Conservation (phyloP, 1,140 invertebrate genomes). For the Chironomus tepperi region DNA sequence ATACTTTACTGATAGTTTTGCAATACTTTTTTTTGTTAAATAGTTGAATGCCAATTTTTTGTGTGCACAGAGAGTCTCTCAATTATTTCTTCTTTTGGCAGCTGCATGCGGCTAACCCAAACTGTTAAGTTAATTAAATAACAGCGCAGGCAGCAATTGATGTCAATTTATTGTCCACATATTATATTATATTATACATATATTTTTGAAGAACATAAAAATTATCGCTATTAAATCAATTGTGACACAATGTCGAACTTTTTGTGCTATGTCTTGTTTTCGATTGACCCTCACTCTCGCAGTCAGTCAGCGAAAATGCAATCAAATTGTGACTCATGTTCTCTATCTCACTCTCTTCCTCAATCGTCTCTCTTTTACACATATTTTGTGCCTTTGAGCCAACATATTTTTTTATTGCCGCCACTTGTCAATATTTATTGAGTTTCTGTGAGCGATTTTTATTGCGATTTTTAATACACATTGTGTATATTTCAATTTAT, state of each 20-base stretch:
- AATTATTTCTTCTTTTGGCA: too few relatives aligned
- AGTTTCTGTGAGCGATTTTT: not conserved
- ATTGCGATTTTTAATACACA: not conserved
- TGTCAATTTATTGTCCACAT: not conserved
- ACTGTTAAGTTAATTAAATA: slow-evolving; percentile 4
- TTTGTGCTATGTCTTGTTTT: too few relatives aligned
- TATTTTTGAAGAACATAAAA: not conserved
- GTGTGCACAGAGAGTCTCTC: not conserved
- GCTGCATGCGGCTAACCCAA: not conserved
- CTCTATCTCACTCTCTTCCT: not conserved
- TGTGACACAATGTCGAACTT: slow-evolving; percentile 1
- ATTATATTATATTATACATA: too few relatives aligned
- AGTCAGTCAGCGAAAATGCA: not conserved
- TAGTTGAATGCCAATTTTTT: not conserved
- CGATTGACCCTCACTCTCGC: too few relatives aligned
- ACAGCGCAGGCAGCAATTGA: not conserved
- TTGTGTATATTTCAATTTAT: not conserved
- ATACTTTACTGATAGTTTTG: too few relatives aligned
- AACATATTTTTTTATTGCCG: not conserved
- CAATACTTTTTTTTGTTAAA: not conserved
- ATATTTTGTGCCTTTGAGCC: not conserved
- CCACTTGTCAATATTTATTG: slow-evolving; percentile 3
- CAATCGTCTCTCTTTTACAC: too few relatives aligned
- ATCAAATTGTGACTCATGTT: not conserved
- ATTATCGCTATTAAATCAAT: slow-evolving; percentile 4